phyloP scores from a whole-genome alignment of 2,888 invertebrate species.

The Cryptocheilus praepositus region DNA sequence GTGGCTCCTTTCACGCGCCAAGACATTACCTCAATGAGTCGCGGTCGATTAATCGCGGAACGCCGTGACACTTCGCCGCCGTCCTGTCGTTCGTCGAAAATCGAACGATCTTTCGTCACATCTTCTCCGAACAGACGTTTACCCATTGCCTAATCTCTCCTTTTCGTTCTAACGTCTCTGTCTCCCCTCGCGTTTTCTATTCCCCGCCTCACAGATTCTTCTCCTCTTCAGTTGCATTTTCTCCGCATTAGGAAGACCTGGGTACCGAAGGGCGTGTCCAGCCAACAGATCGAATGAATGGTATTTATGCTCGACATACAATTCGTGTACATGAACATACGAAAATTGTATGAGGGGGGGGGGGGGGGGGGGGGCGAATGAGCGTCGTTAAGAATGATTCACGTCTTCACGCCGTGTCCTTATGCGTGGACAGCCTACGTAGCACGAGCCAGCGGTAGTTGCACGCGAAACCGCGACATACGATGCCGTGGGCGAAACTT shows the following conservation, averaged over 20 bases:
- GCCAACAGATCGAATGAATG: not conserved
- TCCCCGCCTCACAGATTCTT: too few relatives aligned
- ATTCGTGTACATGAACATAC: not conserved
- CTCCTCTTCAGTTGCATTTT: not conserved
- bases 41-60: too few relatives aligned
- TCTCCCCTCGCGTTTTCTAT: too few relatives aligned
- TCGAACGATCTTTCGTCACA: constrained; percentile 5
- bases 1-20: too few relatives aligned
- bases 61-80: not conserved
- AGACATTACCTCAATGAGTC: too few relatives aligned
- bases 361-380: not conserved
- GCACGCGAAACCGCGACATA: constrained; percentile 3
- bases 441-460: not conserved
- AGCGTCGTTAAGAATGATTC: not conserved
- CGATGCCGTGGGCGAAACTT: constrained; percentile 26
- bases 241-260: too few relatives aligned
- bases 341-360: too few relatives aligned
- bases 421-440: constrained; percentile 8
- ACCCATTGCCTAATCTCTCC: not conserved
- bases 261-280: not conserved
- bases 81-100: constrained; percentile 1
- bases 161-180: constrained; percentile 4
- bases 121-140: not conserved
- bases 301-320: not conserved
- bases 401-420: not conserved